These are phyloP conservation scores for Cantharis rufa DNA, from an alignment of 2,888 invertebrate genomes.

Conservation along the genomic window DNA sequence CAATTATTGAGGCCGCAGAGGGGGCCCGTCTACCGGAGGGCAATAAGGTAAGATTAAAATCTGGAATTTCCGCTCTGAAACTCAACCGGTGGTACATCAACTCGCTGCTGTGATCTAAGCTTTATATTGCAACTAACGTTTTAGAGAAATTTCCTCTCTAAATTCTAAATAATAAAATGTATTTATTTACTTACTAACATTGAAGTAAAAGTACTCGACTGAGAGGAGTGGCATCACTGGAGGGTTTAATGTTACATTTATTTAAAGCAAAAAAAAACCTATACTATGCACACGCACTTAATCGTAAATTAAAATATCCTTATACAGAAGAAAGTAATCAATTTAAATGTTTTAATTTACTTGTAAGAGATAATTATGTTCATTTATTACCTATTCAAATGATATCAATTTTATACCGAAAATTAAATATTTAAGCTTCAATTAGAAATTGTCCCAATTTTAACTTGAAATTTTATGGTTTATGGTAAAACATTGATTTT, in stretches of 20 bases:
- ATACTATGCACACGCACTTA: neutral
- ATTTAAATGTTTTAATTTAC: neutral
- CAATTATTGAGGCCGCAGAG: neutral
- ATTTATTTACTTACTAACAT: neutral
- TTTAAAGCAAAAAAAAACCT: neutral
- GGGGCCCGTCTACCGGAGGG: neutral
- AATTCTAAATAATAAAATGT: neutral
- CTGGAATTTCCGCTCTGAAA: neutral
- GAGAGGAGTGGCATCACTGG: conserved; percentile 3
- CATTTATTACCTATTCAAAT: neutral
- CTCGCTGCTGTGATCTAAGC: neutral
- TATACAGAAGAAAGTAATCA: conserved; percentile 7
- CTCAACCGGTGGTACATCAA: neutral
- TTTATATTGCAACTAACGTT: conserved; percentile 5
- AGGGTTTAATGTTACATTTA: conserved; percentile 8
- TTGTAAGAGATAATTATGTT: neutral
- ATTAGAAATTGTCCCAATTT: neutral
- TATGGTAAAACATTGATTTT: neutral
- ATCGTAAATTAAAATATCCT: neutral
- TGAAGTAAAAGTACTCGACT: neutral
- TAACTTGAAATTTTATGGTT: neutral
- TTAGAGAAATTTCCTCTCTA: conserved; percentile 16
- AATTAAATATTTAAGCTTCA: neutral
- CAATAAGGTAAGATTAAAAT: neutral
- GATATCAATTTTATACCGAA: neutral